These are phyloP conservation scores for Archips crataeganus DNA, from an alignment of 2,888 invertebrate genomes.

Conservation along the genomic window DNA sequence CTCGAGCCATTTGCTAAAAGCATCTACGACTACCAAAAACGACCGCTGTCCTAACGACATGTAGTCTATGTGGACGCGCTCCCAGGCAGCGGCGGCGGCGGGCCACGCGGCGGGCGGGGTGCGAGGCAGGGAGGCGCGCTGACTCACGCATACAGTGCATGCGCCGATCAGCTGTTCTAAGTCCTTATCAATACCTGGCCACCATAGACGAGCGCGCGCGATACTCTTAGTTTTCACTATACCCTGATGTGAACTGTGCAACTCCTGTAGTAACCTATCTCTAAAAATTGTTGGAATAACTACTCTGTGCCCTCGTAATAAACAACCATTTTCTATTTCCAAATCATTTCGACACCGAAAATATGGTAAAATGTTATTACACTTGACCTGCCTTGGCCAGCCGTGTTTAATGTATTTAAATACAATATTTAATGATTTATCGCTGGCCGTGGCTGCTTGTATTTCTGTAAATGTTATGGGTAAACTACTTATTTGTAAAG, in stretches of 20 bases:
- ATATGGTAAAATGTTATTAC: not conserved
- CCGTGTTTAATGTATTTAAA: slow-evolving; percentile 10
- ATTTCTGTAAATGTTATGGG: slow-evolving; percentile 9
- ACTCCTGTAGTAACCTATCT: not conserved
- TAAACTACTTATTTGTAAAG: not conserved
- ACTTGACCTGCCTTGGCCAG: slow-evolving; percentile 14
- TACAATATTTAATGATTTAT: slow-evolving; percentile 1
- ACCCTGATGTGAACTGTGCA: slow-evolving; percentile 2
- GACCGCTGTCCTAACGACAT: slow-evolving; percentile 8
- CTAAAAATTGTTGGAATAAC: slow-evolving; percentile 1
- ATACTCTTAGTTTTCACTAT: slow-evolving; percentile 6
- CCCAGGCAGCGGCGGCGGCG: not conserved
- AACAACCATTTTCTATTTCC: slow-evolving; percentile 14
- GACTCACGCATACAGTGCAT: not conserved
- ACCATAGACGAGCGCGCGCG: not conserved
- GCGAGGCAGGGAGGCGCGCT: not conserved
- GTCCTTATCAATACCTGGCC: slow-evolving; percentile 2
- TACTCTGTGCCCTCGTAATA: slow-evolving; percentile 18
- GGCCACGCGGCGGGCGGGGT: not conserved
- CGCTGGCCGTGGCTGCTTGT: slow-evolving; percentile 1
- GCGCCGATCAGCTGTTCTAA: slow-evolving; percentile 10
- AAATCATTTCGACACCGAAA: slow-evolving; percentile 4
- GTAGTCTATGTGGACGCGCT: slow-evolving; percentile 19
- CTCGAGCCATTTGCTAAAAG: slow-evolving; percentile 27
- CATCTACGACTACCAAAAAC: slow-evolving; percentile 21